phyloP scores from a whole-genome alignment of 2,797 vertebrate genomes.

The Tachyglossus aculeatus region DNA sequence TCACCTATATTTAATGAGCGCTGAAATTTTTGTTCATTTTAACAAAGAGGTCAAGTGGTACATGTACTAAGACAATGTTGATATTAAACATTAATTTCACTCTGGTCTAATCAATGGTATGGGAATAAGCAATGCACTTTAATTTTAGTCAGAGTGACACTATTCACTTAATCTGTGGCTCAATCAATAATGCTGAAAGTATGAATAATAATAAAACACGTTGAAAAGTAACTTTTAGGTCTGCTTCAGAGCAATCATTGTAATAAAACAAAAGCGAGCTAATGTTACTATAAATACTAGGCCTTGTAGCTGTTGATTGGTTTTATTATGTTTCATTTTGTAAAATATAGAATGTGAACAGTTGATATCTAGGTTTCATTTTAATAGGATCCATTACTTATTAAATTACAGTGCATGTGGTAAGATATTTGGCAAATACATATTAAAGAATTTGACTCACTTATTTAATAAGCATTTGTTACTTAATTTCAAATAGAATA shows the following conservation, averaged over 20 bases:
- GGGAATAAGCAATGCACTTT: slow-evolving; percentile 38
- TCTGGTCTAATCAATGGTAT: slow-evolving; percentile 29
- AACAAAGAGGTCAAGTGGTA: slow-evolving; percentile 48
- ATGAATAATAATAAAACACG: slow-evolving; percentile 25
- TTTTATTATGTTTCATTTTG: slow-evolving; percentile 53
- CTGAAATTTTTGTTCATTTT: slow-evolving; percentile 53
- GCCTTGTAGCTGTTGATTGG: slow-evolving; percentile 32
- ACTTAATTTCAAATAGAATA: slow-evolving; percentile 40
- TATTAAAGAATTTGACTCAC: slow-evolving; percentile 49
- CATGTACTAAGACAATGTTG: slow-evolving; percentile 34
- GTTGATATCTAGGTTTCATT: slow-evolving; percentile 38
- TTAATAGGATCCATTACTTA: slow-evolving; percentile 50
- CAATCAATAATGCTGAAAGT: slow-evolving; percentile 59
- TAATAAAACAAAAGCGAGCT: slow-evolving; percentile 40
- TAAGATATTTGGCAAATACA: slow-evolving; percentile 4
- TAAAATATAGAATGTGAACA: slow-evolving; percentile 40
- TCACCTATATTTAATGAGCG: slow-evolving; percentile 32
- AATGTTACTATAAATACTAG: slow-evolving; percentile 41
- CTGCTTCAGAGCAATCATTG: slow-evolving; percentile 41
- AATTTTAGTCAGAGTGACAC: slow-evolving; percentile 42
- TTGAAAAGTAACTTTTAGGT: slow-evolving; percentile 46
- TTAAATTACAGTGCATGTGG: slow-evolving; percentile 27
- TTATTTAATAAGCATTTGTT: slow-evolving; percentile 42
- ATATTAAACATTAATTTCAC: slow-evolving; percentile 61
- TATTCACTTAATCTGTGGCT: slow-evolving; percentile 40